phyloP scores from a whole-genome alignment of 1,140 invertebrate genomes.

The Mamestra configurata region DNA sequence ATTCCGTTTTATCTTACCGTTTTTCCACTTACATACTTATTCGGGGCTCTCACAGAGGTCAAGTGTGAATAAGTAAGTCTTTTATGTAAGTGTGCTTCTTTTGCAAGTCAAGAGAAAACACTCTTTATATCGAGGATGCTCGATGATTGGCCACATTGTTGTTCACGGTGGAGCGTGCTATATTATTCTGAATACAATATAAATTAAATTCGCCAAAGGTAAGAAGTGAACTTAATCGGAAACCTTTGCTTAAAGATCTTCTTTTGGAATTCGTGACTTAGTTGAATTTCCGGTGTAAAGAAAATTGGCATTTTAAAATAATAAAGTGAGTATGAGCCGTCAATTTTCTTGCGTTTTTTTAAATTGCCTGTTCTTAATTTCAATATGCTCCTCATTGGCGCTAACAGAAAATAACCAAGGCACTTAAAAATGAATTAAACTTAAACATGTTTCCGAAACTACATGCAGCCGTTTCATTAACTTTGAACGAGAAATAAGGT shows the following conservation, averaged over 20 bases:
- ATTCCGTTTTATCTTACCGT: conserved; percentile 30
- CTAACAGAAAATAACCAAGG: too few species aligned
- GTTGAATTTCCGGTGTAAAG: neutral
- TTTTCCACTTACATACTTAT: conserved; percentile 28
- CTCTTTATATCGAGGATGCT: conserved; percentile 9
- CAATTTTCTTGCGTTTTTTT: too few species aligned
- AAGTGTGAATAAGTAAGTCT: conserved; percentile 29
- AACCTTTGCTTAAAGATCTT: neutral
- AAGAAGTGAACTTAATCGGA: neutral
- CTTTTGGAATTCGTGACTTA: neutral
- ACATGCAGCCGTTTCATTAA: neutral
- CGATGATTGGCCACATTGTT: conserved; percentile 25
- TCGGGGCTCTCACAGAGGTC: conserved; percentile 14
- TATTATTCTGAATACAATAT: conserved; percentile 2
- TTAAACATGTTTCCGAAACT: neutral
- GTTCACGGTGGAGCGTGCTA: neutral
- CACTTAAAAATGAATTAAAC: neutral
- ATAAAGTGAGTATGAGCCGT: too few species aligned
- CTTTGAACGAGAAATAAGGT: conserved; percentile 11
- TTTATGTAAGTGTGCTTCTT: conserved; percentile 36
- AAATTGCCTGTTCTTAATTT: too few species aligned
- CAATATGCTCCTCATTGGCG: too few species aligned
- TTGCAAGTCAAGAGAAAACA: conserved; percentile 34
- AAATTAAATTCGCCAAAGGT: neutral
- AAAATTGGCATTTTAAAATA: neutral